Evolutionary conservation across 2,113 vertebrate genomes (phyloP), one percentile per base, ranked within the genome.

Genomic region (Smithornis capensis): DNA sequence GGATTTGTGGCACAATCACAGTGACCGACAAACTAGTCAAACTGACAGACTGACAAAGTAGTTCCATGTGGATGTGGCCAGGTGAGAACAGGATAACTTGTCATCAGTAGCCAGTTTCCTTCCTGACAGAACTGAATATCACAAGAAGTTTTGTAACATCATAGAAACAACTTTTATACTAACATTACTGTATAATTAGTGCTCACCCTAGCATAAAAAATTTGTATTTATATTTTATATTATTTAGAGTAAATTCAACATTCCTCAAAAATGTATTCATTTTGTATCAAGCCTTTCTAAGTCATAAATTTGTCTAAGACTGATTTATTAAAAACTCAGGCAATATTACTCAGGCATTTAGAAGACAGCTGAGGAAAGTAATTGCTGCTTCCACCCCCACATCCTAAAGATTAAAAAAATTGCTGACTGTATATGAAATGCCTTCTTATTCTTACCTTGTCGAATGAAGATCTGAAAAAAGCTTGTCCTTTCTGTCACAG

Each of bases 221-320:
- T 1, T 25, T 2, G 0, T 7, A 5, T 31, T 44, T 64, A 31
- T 44, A 42, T 12, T 62, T 79, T 33, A 0, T 55, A 38, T 19
- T 55, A 38, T 47, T 91, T 87, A 38, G 9, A 85, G 14, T 71
- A 4, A 8, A 28, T 42, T 53, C 23, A 64, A 11, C 2, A 1
- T 45, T 71, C 85, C 57, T 79, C 49, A 75, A 50, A 88, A 79
- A 33, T 6, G 4, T 18, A n/a, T 55, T 4, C 11, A 67, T 87
- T 82, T 76, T 71, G 23, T 52, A 82, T 45, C 70, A 80, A 82
- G 28, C 16, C 29, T 68, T 83, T 42, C 14, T 16, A 70, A 45
- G 45, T 67, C 31, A 81, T 22, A 31, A 74, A 67, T 67, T 29
- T 71, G 38, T 42, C 75, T 27, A 23, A 75, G 33, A 75, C 4